Evolutionary conservation across 2,797 vertebrate species (phyloP), one percentile per base, ranked within the genome.

Genomic region (Pangasius sanitwongsei): DNA sequence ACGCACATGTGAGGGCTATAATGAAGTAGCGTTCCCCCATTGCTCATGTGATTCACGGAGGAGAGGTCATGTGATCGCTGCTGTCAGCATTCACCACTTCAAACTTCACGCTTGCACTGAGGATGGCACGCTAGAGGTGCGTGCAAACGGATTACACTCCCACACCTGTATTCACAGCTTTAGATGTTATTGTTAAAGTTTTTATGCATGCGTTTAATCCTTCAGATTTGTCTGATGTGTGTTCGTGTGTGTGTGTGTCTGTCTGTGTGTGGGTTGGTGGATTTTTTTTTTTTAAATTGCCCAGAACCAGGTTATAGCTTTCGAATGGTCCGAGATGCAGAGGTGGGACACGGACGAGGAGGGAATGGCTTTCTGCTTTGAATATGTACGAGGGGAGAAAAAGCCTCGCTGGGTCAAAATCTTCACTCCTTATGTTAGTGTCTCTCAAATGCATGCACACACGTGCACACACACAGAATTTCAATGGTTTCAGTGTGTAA

Each of bases 401-500:
- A 99, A 99, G 90, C 98, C 98, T 0, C 97, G 98, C 94, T 99
- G 98, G 98, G 98, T 99, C 78, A 99, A 99, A 93, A 98, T 99
- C 95, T 99, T 99, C 94, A 99, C 98, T 83, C 98, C 98, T 15
- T 98, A 99, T n/a, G 98, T 99, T 92, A 97, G 98, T 96, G 25
- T 72, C 28, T 31, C 70, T n/a, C 4, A 77, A 4, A 50, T 25
- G 13, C 23, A 23, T 44, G 1, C 53, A 53, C 37, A 70, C 78
- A 55, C 5, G 28, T 8, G 6, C 16, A 34, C 65, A 53, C 41
- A 83, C 4, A 44, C 23, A 63, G 9, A 16, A 6, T 28, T 8
- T 23, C 13, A 78, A 4, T 18, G 6, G 16, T 41, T 78, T 77
- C n/a, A 78, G 25, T 78, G 50, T 78, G 13, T 55, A 55, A 55